Evolutionary conservation across 2,888 invertebrate genomes (phyloP), one percentile per base, ranked within the genome.

Genomic region (Myathropa florea): DNA sequence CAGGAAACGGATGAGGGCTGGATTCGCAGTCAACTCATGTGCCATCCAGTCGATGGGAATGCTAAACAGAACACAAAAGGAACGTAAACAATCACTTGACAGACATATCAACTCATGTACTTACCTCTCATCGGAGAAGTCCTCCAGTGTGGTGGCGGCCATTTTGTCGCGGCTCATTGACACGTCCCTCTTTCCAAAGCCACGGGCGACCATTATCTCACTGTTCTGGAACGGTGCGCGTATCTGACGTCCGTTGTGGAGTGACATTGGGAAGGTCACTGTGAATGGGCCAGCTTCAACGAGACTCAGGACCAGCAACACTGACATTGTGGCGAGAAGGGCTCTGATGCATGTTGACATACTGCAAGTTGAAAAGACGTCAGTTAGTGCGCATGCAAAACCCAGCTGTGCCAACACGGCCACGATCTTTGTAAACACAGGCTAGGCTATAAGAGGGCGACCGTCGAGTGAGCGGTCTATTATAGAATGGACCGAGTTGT

Each of bases 181-280:
- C 36, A 76, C 28, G 24, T 88, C 88, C n/a, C 90, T 77, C 81
- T 90, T 90, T 14, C 90, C 90, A 75, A 89, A 90, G n/a, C 90
- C 90, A n/a, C 90, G 88, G 4, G 90, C 90, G 28, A 89, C 89
- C 89, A 90, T 90, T 12, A 90, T 89, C 87, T 89, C 89, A 4
- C 79, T 83, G 72, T 89, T 89, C 59, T 88, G 86, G 67, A 89
- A 90, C 65, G 89, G 89, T 4, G 90, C 88, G 39, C 90, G 83
- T 60, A 90, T 90, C 28, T 89, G 88, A 4, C 90, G 88, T 30
- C 89, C 89, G 68, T 89, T 89, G 39, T 89, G 89, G 2, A 88
- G 82, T 57, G 88, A 81, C 57, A 83, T 88, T 67, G 88, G 88
- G 61, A 89, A 86, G 30, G 89, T 88, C 78, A 89, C 64, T 30